phyloP scores from a whole-genome alignment of 1,140 invertebrate species.

The Pseudomyrmex pallidus region DNA sequence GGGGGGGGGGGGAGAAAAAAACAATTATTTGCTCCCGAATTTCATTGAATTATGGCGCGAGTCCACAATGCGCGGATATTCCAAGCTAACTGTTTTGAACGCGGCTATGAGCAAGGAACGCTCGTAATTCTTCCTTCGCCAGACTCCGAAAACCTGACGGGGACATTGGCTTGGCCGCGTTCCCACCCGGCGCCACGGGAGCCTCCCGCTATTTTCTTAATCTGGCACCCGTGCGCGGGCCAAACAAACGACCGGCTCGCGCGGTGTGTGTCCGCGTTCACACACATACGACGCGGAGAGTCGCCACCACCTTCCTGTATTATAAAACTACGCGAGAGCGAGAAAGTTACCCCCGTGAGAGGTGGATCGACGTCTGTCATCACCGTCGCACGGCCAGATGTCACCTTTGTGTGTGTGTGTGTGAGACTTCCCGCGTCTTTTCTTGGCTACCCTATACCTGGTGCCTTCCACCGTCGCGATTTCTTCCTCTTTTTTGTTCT shows the following conservation, averaged over 20 bases:
- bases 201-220: conserved; percentile 82
- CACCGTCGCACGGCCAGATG: conserved; percentile 69
- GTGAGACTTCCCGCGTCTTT: conserved; percentile 68
- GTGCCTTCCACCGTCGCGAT: conserved; percentile 11
- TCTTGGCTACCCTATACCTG: conserved; percentile 54
- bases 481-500: conserved; percentile 35
- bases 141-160: conserved; percentile 19
- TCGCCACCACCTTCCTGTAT: conserved; percentile 17
- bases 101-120: neutral
- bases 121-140: conserved; percentile 11
- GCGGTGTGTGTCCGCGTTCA: conserved; percentile 16
- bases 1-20: neutral
- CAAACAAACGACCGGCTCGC: conserved; percentile 73
- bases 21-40: neutral
- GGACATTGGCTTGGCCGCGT: conserved; percentile 56
- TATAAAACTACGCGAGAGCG: neutral
- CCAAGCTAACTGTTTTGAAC: conserved; percentile 18
- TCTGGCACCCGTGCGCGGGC: conserved; percentile 61
- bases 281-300: conserved; percentile 1
- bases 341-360: conserved; percentile 58
- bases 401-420: conserved; percentile 49
- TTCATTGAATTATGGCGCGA: neutral
- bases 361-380: conserved; percentile 68
- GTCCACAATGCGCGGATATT: conserved; percentile 3
- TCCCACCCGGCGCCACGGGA: conserved; percentile 72